A percentile compares a stretch with the other conserved stretches of the same genome.
Evolutionary conservation across 2,888 invertebrate species (phyloP).

Genomic region (Drosophila formosana): DNA sequence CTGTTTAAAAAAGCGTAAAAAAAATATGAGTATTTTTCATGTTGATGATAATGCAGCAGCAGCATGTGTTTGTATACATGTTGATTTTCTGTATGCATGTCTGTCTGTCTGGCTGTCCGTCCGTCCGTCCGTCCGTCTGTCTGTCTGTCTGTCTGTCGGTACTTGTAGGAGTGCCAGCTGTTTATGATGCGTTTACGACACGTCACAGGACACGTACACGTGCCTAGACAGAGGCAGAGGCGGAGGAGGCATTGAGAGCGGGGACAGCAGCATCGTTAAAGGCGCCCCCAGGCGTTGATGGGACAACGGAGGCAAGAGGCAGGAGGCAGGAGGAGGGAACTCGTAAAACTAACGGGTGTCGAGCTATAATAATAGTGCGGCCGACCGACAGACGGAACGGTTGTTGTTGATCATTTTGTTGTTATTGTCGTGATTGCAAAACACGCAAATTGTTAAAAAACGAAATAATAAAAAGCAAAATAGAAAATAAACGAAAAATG

Average conservation of each 20-base stretch:
- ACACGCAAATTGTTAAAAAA: conserved; percentile 41
- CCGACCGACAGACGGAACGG: conserved; percentile 4
- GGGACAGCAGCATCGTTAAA: conserved; percentile 55
- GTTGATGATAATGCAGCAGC: conserved; percentile 33
- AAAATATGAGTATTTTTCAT: conserved; percentile 27
- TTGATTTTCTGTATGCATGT: background rate
- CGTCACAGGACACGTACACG: conserved; percentile 63
- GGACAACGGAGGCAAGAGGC: conserved; percentile 4
- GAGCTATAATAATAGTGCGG: conserved; percentile 46
- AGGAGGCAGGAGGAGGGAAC: background rate
- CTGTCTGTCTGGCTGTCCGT: background rate
- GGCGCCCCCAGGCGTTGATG: conserved; percentile 27
- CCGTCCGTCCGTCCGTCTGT: background rate
- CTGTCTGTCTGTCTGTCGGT: conserved; percentile 1
- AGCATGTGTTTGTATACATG: conserved; percentile 29
- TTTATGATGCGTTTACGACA: conserved; percentile 77
- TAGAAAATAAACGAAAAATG: conserved; percentile 2
- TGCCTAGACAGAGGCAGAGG: background rate
- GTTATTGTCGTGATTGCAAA: conserved; percentile 52
- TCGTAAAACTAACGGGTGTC: conserved; percentile 63
- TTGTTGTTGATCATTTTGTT: conserved; percentile 28
- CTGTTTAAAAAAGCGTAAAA: conserved; percentile 18
- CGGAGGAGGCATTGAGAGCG: background rate
- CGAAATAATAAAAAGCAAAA: conserved; percentile 22
- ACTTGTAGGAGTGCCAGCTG: conserved; percentile 50